Evolutionary conservation across 2,888 invertebrate species (phyloP).

Genomic region (Xylocampa areola): DNA sequence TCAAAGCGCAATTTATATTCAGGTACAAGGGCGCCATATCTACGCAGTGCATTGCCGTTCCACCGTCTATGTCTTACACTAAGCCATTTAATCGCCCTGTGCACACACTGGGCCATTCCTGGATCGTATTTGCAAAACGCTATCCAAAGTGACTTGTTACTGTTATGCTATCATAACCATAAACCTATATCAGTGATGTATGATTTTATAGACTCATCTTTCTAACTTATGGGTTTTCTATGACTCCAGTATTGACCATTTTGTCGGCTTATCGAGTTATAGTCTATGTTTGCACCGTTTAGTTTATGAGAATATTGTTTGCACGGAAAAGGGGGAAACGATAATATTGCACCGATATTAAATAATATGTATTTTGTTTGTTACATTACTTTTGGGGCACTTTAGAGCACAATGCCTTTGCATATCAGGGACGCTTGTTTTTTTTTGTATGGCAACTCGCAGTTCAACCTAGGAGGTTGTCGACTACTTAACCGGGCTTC

Average conservation of each 20-base stretch:
- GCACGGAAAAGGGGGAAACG: too few relatives aligned
- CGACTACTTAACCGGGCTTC: too few relatives aligned
- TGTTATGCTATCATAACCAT: slow-evolving; percentile 26
- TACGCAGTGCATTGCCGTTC: slow-evolving; percentile 23
- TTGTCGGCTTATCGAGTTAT: slow-evolving; percentile 33
- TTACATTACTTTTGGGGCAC: too few relatives aligned
- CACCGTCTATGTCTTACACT: slow-evolving; percentile 23
- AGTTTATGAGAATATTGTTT: too few relatives aligned
- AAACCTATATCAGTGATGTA: slow-evolving; percentile 31
- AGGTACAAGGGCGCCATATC: slow-evolving; percentile 35
- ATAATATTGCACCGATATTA: too few relatives aligned
- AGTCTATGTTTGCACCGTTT: slow-evolving; percentile 17
- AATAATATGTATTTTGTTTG: too few relatives aligned
- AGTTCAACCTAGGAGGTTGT: too few relatives aligned
- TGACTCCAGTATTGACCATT: slow-evolving; percentile 33
- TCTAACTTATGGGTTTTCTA: slow-evolving; percentile 38
- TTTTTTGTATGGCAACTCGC: too few relatives aligned
- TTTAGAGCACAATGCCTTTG: too few relatives aligned
- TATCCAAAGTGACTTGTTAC: slow-evolving; percentile 20
- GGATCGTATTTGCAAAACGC: slow-evolving; percentile 48
- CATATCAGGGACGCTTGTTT: too few relatives aligned
- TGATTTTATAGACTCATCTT: slow-evolving; percentile 36
- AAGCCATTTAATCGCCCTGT: slow-evolving; percentile 42
- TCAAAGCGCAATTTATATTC: slow-evolving; percentile 1
- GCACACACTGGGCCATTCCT: slow-evolving; percentile 27